Conservation (phyloP, 2,113 vertebrate genomes). For the Cavia porcellus region DNA sequence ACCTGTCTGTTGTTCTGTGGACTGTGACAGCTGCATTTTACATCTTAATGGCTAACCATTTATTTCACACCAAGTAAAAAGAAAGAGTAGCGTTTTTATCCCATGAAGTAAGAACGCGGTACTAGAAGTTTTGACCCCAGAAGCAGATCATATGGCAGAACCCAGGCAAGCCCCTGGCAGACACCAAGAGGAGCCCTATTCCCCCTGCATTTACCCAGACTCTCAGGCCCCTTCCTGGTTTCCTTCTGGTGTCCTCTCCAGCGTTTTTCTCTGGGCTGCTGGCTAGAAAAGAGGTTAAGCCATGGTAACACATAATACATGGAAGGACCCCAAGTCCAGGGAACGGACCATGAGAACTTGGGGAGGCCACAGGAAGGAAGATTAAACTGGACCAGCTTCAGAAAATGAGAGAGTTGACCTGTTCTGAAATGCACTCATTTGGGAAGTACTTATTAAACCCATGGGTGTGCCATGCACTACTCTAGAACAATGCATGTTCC, state of each 20-base stretch:
- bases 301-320: not conserved
- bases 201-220: too few species aligned
- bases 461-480: rapidly evolving
- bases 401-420: not conserved
- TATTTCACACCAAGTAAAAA: slow-evolving; percentile 44
- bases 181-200: not conserved
- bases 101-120: not conserved
- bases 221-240: rapidly evolving
- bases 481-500: not conserved
- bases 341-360: not conserved
- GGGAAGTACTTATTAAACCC: not conserved
- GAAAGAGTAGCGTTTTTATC: not conserved
- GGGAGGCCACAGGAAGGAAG: not conserved
- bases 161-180: not conserved
- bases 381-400: not conserved
- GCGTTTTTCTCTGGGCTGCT: not conserved
- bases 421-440: too few species aligned
- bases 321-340: not conserved
- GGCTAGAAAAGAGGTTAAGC: not conserved
- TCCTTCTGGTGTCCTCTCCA: not conserved
- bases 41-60: slow-evolving; percentile 74
- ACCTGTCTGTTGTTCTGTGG: slow-evolving; percentile 77
- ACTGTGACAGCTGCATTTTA: slow-evolving; percentile 76
- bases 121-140: not conserved
- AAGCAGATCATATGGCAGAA: not conserved